Conservation (phyloP, 2,888 invertebrate species). For the Lochmaea crataegi region DNA sequence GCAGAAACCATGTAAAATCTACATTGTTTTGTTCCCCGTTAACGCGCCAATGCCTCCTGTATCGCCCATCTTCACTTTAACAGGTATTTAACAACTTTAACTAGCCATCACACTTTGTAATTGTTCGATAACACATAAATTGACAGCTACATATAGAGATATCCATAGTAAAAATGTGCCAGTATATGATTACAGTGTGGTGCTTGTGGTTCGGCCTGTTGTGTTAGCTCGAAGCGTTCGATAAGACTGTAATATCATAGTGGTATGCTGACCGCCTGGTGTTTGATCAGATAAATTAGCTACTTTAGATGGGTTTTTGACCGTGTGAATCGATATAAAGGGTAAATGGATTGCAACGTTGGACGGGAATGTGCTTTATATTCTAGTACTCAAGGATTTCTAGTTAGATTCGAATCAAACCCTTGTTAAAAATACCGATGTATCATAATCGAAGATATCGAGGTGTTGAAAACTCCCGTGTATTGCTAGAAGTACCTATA, state of each 20-base stretch:
- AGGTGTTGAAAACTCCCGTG: background rate
- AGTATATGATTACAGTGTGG: constrained; percentile 57
- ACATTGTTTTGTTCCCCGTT: constrained; percentile 18
- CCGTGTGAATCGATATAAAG: constrained; percentile 65
- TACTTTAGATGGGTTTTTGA: constrained; percentile 63
- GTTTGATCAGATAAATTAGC: constrained; percentile 63
- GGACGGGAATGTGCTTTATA: constrained; percentile 50
- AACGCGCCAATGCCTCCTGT: constrained; percentile 36
- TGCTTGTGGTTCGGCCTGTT: constrained; percentile 44
- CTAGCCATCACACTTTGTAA: constrained; percentile 63
- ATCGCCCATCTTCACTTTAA: constrained; percentile 59
- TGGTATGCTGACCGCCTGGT: constrained; percentile 58
- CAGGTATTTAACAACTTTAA: constrained; percentile 64
- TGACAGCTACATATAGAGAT: constrained; percentile 64
- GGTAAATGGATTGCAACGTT: constrained; percentile 51
- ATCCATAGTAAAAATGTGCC: constrained; percentile 57
- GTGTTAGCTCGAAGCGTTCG: constrained; percentile 45
- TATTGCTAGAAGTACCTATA: no score
- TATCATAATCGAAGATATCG: background rate
- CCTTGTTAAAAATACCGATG: constrained; percentile 4
- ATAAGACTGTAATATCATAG: constrained; percentile 58
- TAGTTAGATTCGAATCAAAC: constrained; percentile 46
- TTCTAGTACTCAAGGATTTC: constrained; percentile 49
- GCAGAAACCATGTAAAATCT: constrained; percentile 3
- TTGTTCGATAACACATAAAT: constrained; percentile 64